phyloP scores from a whole-genome alignment of 64 coral and sea anemone species.

The Stylophora pistillata region DNA sequence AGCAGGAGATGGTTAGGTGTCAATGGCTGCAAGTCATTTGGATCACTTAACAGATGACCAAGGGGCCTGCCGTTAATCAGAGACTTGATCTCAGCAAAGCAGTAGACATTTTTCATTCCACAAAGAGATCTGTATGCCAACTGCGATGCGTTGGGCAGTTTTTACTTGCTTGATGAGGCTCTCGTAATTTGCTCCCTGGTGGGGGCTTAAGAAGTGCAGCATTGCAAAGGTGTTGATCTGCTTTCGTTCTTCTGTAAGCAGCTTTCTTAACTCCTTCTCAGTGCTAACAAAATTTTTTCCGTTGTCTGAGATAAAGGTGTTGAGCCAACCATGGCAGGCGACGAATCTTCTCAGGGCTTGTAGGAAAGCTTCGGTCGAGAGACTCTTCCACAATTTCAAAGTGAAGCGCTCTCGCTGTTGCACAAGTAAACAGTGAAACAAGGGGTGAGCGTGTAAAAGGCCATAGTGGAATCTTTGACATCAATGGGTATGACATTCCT shows the following conservation, averaged over 20 bases:
- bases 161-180: too few relatives aligned
- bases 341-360: slow-evolving; percentile 24
- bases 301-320: neutral
- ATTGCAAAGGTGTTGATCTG: neutral
- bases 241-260: slow-evolving; percentile 17
- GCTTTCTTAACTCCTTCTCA: slow-evolving; percentile 21
- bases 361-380: neutral
- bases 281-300: slow-evolving; percentile 36
- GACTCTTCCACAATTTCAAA: neutral
- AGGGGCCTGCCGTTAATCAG: slow-evolving; percentile 17
- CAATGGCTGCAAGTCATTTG: slow-evolving; percentile 13
- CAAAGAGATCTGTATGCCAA: neutral
- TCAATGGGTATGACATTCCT: neutral
- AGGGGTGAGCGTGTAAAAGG: neutral
- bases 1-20: slow-evolving; percentile 20
- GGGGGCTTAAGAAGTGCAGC: neutral
- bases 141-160: neutral
- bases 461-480: neutral
- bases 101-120: slow-evolving; percentile 17
- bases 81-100: neutral
- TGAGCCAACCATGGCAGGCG: neutral
- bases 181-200: neutral
- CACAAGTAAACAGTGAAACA: neutral
- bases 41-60: neutral
- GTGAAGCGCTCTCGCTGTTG: neutral